Base-by-base conservation (phyloP, 1,140 invertebrate genomes). In the Centruroides vittatus region DNA sequence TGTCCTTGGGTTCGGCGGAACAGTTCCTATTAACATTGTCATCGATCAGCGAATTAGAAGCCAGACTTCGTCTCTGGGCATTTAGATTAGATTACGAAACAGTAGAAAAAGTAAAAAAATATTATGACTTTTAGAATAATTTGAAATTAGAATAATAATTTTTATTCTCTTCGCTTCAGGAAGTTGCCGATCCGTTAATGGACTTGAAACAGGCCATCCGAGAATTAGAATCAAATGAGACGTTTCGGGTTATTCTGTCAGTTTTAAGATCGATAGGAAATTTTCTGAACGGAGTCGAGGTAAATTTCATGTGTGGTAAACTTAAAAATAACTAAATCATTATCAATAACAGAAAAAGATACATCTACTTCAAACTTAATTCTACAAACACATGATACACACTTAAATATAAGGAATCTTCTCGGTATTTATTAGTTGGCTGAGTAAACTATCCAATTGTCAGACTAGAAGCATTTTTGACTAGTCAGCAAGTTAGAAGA, bases 21-120 rank as follows among this genome's bases (percentile, higher is more conserved):
- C 93, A 99, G 75, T 99, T 99, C 74, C 82, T 99, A 10, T 78
- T 99, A 23, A 97, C 91, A 54, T 77, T 99, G 62, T 87, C 91
- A 11, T 95, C 94, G 34, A 96, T 99, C 63, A 93, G 88, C 48
- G 94, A 98, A 76, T 80, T 99, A 51, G 84, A 89, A 35, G 93
- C 96, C 36, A 79, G 97, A 66, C 80, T 99, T 8, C 62, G 60
- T 46, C 79, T 99, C 59, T 99, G 97, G 97, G 85, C 95, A 58
- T 99, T 99, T 76, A 96, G 97, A 73, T 77, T 99, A 47, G 97
- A 99, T 78, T 99, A 97, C 75, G 94, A 98, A 74, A 89, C 86
- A 72, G 84, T 89, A 64, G 94, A 99, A 78, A 86, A 84, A 76
- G 88, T 91, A 75, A 75, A 76, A 68, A 41, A 6, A 41, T 41